phyloP scores from a whole-genome alignment of 2,113 vertebrate genomes.

The Catagonus wagneri region DNA sequence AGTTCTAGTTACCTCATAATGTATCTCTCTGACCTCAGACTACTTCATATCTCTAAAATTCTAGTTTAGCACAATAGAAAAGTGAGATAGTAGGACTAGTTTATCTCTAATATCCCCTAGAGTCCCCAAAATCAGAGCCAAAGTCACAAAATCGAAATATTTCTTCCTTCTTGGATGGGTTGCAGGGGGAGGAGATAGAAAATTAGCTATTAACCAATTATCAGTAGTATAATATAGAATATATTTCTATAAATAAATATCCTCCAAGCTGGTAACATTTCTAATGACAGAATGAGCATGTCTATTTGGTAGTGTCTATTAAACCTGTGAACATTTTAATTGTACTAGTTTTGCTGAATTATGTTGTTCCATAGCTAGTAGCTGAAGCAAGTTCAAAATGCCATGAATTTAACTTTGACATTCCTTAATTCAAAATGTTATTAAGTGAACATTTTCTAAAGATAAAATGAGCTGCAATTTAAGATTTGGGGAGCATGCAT shows the following conservation, averaged over 20 bases:
- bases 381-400: conserved; percentile 29
- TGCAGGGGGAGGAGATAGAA: neutral
- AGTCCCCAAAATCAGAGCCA: neutral
- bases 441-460: neutral
- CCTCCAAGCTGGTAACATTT: conserved; percentile 3
- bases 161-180: neutral
- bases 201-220: neutral
- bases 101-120: neutral
- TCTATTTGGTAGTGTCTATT: neutral
- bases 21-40: neutral
- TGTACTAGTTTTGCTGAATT: neutral
- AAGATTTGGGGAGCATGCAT: neutral
- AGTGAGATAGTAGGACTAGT: neutral
- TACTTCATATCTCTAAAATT: neutral
- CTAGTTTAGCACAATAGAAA: conserved; percentile 37
- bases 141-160: conserved; percentile 46
- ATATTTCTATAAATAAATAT: conserved; percentile 39
- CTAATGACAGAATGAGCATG: neutral
- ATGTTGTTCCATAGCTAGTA: neutral
- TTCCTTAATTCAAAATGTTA: conserved; percentile 29
- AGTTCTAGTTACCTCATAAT: neutral
- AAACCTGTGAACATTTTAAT: neutral
- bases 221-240: neutral
- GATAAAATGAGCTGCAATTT: neutral
- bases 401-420: conserved; percentile 48